Evolutionary conservation across 23 tunicate genomes (phyloP).

Genomic region (Phallusia fumigata): DNA sequence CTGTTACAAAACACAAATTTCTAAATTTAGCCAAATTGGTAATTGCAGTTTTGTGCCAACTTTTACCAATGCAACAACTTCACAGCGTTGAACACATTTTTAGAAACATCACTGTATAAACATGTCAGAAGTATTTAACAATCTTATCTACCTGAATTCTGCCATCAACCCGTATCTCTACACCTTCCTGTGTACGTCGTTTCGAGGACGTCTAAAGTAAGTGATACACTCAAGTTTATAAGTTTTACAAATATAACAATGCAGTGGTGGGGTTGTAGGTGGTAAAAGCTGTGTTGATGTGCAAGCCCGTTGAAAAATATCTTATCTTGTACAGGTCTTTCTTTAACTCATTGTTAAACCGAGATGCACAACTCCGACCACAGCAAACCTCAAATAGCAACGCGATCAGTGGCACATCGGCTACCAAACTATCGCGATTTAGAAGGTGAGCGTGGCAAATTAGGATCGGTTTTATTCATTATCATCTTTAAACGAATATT

Average conservation of each 20-base stretch:
- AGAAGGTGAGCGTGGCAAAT: background rate
- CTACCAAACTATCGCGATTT: background rate
- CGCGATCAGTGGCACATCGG: background rate
- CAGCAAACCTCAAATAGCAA: background rate
- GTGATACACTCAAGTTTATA: too few species aligned
- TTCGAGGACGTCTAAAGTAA: background rate
- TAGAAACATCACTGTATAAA: background rate
- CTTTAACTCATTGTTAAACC: background rate
- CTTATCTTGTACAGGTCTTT: background rate
- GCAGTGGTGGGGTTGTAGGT: too few species aligned
- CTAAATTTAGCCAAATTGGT: too few species aligned
- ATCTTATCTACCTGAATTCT: constrained; percentile 7
- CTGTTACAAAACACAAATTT: too few species aligned
- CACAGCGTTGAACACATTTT: too few species aligned
- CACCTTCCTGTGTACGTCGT: background rate
- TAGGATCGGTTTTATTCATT: too few species aligned
- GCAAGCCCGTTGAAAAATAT: too few species aligned
- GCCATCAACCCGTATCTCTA: constrained; percentile 12
- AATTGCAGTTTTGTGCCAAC: too few species aligned
- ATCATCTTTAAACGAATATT: too few species aligned
- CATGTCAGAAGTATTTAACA: background rate
- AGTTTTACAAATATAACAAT: too few species aligned
- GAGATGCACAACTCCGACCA: background rate
- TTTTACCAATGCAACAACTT: too few species aligned
- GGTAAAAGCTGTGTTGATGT: too few species aligned